These are phyloP conservation scores for Apogon talboti DNA, from an alignment of 2,797 vertebrate genomes.

Conservation along the genomic window DNA sequence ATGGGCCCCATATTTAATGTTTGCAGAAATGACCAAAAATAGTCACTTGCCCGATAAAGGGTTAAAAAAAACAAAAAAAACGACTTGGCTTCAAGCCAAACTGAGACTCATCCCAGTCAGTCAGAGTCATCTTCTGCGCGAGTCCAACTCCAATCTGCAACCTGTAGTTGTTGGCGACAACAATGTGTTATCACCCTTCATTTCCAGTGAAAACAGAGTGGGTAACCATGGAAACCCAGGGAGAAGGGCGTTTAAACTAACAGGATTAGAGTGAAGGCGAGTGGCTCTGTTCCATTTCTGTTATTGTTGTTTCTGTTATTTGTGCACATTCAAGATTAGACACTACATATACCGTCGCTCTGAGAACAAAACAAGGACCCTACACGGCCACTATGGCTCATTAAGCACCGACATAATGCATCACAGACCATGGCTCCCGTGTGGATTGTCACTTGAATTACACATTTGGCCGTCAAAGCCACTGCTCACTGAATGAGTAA, in stretches of 20 bases:
- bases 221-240: conserved; percentile 81
- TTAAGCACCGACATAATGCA: conserved; percentile 74
- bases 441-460: conserved; percentile 80
- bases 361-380: conserved; percentile 69
- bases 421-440: conserved; percentile 65
- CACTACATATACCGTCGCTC: conserved; percentile 67
- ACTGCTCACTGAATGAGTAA: conserved; percentile 64
- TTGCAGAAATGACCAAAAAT: no score
- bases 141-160: conserved; percentile 46
- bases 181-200: conserved; percentile 58
- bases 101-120: conserved; percentile 25
- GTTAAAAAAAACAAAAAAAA: neutral
- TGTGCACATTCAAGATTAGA: conserved; percentile 77
- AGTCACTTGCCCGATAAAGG: neutral
- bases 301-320: conserved; percentile 66
- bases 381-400: conserved; percentile 63
- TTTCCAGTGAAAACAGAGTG: conserved; percentile 70
- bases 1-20: no score
- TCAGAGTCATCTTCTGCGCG: conserved; percentile 24
- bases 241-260: conserved; percentile 74
- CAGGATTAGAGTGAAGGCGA: conserved; percentile 78
- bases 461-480: conserved; percentile 72
- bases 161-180: conserved; percentile 57
- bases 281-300: conserved; percentile 70
- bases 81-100: conserved; percentile 1